Percentiles rank a stretch among this genome's conserved stretches.
phyloP scores from a whole-genome alignment of 1,140 invertebrate genomes.

The Orius insidiosus region DNA sequence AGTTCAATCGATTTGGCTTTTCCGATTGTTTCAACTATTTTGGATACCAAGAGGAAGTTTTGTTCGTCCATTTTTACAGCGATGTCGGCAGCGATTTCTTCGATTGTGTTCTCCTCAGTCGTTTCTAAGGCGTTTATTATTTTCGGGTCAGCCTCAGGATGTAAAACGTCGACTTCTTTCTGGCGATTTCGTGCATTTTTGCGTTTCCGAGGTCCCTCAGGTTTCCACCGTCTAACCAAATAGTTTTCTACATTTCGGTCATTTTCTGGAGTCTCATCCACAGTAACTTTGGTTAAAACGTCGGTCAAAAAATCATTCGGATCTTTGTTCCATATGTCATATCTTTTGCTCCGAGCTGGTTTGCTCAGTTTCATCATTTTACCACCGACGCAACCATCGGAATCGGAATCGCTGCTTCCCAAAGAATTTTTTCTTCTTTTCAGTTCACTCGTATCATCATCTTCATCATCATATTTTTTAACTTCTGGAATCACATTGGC shows the following conservation, averaged over 20 bases:
- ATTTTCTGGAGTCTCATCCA: conserved; percentile 7
- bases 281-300: conserved; percentile 5
- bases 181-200: background rate
- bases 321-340: conserved; percentile 7
- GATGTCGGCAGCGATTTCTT: conserved; percentile 12
- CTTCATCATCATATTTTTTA: conserved; percentile 3
- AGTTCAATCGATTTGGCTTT: conserved; percentile 25
- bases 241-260: conserved; percentile 14
- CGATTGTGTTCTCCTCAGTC: conserved; percentile 3
- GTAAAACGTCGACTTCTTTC: background rate
- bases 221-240: background rate
- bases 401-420: background rate
- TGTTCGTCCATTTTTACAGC: conserved; percentile 10
- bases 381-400: background rate
- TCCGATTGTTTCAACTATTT: conserved; percentile 25
- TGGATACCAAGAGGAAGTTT: conserved; percentile 16
- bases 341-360: conserved; percentile 7
- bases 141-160: conserved; percentile 1
- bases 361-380: conserved; percentile 4
- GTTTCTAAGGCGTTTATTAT: conserved; percentile 5
- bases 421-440: background rate
- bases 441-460: background rate
- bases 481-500: background rate
- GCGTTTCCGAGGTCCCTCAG: background rate
- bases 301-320: conserved; percentile 10